Percentiles rank a stretch among this genome's conserved stretches.
phyloP scores from a whole-genome alignment of 2,888 invertebrate species.

The Drosophila tripunctata region DNA sequence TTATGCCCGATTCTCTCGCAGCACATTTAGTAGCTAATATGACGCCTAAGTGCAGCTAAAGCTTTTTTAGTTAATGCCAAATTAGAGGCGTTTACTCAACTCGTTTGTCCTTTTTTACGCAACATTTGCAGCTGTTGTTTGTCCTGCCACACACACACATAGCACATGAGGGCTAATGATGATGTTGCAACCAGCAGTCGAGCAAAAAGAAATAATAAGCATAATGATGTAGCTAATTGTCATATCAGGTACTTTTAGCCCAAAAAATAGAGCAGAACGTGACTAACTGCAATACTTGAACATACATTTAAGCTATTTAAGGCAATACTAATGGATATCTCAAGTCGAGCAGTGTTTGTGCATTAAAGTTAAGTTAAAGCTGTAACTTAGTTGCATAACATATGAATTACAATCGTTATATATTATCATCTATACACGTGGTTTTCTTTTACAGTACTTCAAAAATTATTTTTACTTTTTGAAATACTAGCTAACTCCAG shows the following conservation, averaged over 20 bases:
- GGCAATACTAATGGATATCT: neutral
- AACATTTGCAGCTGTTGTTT: slow-evolving; percentile 41
- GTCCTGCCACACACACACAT: slow-evolving; percentile 21
- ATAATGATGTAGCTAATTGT: slow-evolving; percentile 10
- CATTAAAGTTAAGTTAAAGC: neutral
- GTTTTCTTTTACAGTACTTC: too few species aligned
- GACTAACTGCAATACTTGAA: slow-evolving; percentile 2
- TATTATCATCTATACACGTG: too few species aligned
- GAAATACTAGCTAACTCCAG: neutral
- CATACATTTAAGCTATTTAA: neutral
- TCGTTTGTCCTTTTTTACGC: slow-evolving; percentile 70
- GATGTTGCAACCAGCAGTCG: neutral
- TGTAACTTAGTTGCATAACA: too few species aligned
- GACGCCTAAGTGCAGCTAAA: slow-evolving; percentile 43
- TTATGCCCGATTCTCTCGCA: slow-evolving; percentile 39
- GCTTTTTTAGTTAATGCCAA: slow-evolving; percentile 67
- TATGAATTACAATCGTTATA: too few species aligned
- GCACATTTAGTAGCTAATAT: slow-evolving; percentile 62
- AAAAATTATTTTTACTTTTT: too few species aligned
- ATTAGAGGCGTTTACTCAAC: slow-evolving; percentile 66
- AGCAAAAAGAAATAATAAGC: slow-evolving; percentile 5
- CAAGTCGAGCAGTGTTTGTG: neutral
- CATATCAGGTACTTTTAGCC: slow-evolving; percentile 9
- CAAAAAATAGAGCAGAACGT: slow-evolving; percentile 29
- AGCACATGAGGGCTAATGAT: slow-evolving; percentile 28